Evolutionary conservation across 2,888 invertebrate genomes (phyloP).

Genomic region (Trilocha varians): DNA sequence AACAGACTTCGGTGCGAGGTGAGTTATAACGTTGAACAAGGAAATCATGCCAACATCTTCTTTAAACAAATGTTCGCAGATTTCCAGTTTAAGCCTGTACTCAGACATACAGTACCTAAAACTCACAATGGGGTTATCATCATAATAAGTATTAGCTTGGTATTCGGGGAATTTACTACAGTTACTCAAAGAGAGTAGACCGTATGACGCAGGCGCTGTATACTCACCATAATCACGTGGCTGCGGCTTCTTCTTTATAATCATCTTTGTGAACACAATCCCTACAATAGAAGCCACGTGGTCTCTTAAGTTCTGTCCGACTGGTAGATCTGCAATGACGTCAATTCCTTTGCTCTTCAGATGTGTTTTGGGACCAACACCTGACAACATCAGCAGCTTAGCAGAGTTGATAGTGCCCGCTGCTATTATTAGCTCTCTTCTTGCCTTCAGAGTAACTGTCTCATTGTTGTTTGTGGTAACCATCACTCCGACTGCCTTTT

Average conservation of each 20-base stretch:
- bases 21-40: slow-evolving; percentile 14
- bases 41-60: slow-evolving; percentile 27
- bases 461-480: slow-evolving; percentile 24
- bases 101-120: slow-evolving; percentile 24
- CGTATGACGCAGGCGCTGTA: too few relatives aligned
- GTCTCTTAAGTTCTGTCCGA: slow-evolving; percentile 54
- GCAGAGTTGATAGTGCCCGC: slow-evolving; percentile 53
- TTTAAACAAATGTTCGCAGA: slow-evolving; percentile 4
- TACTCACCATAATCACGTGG: too few relatives aligned
- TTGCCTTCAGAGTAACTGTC: slow-evolving; percentile 25
- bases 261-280: too few relatives aligned
- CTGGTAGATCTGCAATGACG: slow-evolving; percentile 39
- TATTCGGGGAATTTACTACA: slow-evolving; percentile 20
- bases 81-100: background rate
- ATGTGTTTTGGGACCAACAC: slow-evolving; percentile 15
- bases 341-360: slow-evolving; percentile 30
- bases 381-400: slow-evolving; percentile 35
- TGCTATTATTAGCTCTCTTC: slow-evolving; percentile 52
- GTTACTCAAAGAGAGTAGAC: slow-evolving; percentile 1
- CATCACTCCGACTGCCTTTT: slow-evolving; percentile 48
- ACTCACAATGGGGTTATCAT: slow-evolving; percentile 5
- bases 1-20: slow-evolving; percentile 29
- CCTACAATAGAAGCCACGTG: slow-evolving; percentile 23
- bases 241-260: too few relatives aligned
- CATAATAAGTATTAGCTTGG: slow-evolving; percentile 6